Evolutionary conservation across 1,140 invertebrate genomes (phyloP).

Genomic region (Platorchestia sp.): DNA sequence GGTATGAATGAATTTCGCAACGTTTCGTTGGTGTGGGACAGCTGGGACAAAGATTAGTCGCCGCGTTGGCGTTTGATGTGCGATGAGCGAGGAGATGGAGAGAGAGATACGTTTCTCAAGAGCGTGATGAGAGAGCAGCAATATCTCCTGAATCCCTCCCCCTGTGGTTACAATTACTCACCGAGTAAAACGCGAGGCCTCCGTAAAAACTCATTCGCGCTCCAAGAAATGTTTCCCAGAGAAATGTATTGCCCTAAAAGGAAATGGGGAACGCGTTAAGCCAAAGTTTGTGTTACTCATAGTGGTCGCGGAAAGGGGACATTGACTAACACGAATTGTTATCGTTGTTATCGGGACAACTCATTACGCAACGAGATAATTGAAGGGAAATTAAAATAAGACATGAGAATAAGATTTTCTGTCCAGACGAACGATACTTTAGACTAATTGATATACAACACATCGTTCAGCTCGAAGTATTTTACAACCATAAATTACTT

Average conservation of each 20-base stretch:
- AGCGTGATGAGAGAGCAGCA: background rate
- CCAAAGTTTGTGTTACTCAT: background rate
- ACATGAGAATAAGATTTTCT: no score
- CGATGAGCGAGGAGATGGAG: slow-evolving; percentile 4
- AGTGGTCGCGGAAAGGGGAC: background rate
- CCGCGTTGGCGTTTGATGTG: background rate
- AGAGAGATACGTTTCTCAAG: background rate
- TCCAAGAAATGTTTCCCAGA: background rate
- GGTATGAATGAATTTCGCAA: background rate
- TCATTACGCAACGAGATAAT: no score
- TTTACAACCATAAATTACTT: no score
- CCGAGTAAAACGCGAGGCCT: background rate
- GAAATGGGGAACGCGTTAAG: background rate
- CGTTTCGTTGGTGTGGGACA: background rate
- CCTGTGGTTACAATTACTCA: background rate
- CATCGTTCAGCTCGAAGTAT: no score
- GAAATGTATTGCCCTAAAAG: background rate
- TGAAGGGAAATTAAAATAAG: no score
- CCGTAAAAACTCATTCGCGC: background rate
- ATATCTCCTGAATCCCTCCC: background rate
- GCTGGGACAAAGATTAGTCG: background rate
- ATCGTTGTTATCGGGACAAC: no score
- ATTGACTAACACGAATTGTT: no score
- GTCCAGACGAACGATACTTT: no score
- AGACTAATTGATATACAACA: no score